Base-by-base conservation (phyloP, 2,888 invertebrate species). In the Tetragonisca angustula region DNA sequence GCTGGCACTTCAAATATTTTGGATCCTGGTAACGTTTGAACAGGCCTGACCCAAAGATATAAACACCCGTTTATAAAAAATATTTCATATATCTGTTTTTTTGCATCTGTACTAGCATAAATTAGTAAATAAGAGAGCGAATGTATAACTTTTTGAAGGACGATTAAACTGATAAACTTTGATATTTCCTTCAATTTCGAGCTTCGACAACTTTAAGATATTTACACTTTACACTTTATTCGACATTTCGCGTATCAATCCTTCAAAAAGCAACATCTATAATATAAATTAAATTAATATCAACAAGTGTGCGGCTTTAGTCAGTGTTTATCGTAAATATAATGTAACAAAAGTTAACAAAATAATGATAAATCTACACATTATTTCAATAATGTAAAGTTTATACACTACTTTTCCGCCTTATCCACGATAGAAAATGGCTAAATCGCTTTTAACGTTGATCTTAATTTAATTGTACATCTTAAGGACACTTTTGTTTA, bases 401-500 rank as follows among this genome's bases (percentile, higher is more conserved):
- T 73, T 85, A 84, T 52, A 85, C 79, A 61, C 52, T 69, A 32
- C 76, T 74, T 59, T 73, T 75, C 59, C 9, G 36, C 19, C 21
- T 59, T 54, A 56, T 81, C 73, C 62, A 59, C 49, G 17, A 72
- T 62, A 68, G 17, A 76, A 19, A 36, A 71, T 59, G 36, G 50
- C 27, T 50, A 36, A 70, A 79, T 67, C 21, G 36, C 49, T 82
- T 71, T 69, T 43, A 74, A 36, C 24, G 19, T 50, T 80, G 79
- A 65, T 27, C 72, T 69, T 80, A 77, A 84, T 52, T 86, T 76
- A 79, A 78, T 76, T 64, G 36, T 71, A 85, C 75, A 83, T n/a
- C 79, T 86, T 86, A 85, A 17, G 87, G 19, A 59, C 54, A 49
- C 84, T 87, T 43, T 43, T 43, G 88, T 74, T 85, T 88, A 84